Evolutionary conservation across 2,797 vertebrate genomes (phyloP).

Genomic region (Loriculus beryllinus): DNA sequence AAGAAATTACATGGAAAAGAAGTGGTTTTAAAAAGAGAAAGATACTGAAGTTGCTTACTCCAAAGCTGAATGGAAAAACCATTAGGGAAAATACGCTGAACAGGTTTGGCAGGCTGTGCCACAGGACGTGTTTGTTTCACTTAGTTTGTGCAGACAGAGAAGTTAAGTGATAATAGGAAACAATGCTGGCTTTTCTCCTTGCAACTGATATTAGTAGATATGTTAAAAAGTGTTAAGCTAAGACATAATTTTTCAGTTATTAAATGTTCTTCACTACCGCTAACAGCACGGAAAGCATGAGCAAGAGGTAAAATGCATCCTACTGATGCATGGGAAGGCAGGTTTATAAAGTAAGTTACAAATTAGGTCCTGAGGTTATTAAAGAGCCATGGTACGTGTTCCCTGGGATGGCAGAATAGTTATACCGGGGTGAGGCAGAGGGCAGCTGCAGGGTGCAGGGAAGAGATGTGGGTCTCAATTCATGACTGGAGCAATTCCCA

Average conservation of each 20-base stretch:
- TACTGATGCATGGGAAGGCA: neutral
- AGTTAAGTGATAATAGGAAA: neutral
- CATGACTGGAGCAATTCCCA: neutral
- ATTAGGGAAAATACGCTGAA: neutral
- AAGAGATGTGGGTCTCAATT: neutral
- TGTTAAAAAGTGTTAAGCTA: neutral
- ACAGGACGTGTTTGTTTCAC: neutral
- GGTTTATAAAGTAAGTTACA: neutral
- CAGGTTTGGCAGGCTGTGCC: neutral
- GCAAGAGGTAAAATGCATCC: neutral
- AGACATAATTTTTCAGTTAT: neutral
- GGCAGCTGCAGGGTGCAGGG: neutral
- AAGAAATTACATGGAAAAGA: neutral
- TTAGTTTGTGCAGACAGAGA: neutral
- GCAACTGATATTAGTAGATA: neutral
- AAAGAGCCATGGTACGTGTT: neutral
- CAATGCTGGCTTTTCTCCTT: neutral
- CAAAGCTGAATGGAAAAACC: neutral
- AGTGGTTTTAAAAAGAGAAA: neutral
- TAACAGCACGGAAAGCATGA: neutral
- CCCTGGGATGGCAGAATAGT: neutral
- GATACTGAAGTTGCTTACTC: neutral
- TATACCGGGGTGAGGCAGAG: neutral
- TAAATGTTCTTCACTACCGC: neutral
- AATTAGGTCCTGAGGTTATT: neutral